Conservation (phyloP, 2,797 vertebrate species). For the Peromyscus melanophrys region DNA sequence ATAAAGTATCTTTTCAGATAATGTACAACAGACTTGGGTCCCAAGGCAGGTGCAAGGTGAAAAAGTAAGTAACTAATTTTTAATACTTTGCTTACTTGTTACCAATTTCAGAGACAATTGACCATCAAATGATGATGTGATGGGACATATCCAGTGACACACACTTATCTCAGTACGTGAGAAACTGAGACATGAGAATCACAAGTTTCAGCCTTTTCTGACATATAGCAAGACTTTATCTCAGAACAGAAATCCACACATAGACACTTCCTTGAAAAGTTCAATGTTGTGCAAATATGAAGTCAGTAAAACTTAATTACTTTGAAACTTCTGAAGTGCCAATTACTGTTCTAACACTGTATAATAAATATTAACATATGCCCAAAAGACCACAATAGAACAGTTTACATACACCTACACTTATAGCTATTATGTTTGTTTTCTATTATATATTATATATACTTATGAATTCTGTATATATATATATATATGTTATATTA, state of each 20-base stretch:
- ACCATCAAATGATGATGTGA: not conserved
- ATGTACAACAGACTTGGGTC: not conserved
- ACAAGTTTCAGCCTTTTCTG: not conserved
- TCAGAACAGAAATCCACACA: not conserved
- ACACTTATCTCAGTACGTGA: not conserved
- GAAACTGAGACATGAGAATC: not conserved
- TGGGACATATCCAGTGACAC: not conserved
- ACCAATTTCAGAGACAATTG: not conserved
- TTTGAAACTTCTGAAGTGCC: not conserved
- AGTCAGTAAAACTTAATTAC: not conserved
- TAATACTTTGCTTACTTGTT: not conserved
- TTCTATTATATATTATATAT: not conserved
- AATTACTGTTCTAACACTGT: not conserved
- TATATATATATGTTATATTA: not conserved
- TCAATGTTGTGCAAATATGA: not conserved
- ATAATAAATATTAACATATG: not conserved
- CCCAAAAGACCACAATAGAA: not conserved
- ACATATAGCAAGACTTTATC: not conserved
- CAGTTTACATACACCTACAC: not conserved
- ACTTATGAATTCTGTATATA: not conserved
- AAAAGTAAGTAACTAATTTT: not conserved
- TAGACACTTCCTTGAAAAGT: not conserved
- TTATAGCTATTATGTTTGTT: not conserved
- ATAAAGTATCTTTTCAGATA: not conserved
- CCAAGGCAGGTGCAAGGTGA: not conserved